Evolutionary conservation across 2,113 vertebrate genomes (phyloP).

Genomic region (Eudyptes chrysolophus): DNA sequence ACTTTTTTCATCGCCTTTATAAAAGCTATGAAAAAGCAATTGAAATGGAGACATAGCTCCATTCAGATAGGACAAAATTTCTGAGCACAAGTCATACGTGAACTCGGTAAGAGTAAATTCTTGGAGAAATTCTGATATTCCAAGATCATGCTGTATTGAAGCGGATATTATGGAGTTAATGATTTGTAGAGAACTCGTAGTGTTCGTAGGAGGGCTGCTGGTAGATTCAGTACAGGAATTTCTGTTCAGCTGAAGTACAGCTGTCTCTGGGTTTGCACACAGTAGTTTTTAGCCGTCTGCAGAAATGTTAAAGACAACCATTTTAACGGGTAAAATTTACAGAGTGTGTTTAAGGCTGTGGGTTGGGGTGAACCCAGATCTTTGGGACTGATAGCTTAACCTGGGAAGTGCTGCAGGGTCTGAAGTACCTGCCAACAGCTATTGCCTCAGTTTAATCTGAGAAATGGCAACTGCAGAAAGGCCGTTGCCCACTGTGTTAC

Average conservation of each 20-base stretch:
- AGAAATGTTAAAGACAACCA: not conserved
- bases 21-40: not conserved
- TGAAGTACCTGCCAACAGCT: not conserved
- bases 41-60: not conserved
- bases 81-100: not conserved
- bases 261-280: not conserved
- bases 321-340: not conserved
- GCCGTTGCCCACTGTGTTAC: not conserved
- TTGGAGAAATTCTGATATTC: not conserved
- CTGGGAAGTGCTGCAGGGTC: not conserved
- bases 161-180: not conserved
- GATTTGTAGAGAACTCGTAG: not conserved
- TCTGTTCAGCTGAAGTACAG: not conserved
- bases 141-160: not conserved
- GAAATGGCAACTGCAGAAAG: not conserved
- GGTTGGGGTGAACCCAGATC: not conserved
- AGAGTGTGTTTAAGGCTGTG: not conserved
- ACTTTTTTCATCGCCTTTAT: not conserved
- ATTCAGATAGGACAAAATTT: not conserved
- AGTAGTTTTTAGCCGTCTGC: not conserved
- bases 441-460: not conserved
- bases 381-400: not conserved
- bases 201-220: not conserved
- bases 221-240: not conserved
- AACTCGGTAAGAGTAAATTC: not conserved